These are phyloP conservation scores for Pituophis catenifer DNA, from an alignment of 2,113 vertebrate species.

Conservation along the genomic window DNA sequence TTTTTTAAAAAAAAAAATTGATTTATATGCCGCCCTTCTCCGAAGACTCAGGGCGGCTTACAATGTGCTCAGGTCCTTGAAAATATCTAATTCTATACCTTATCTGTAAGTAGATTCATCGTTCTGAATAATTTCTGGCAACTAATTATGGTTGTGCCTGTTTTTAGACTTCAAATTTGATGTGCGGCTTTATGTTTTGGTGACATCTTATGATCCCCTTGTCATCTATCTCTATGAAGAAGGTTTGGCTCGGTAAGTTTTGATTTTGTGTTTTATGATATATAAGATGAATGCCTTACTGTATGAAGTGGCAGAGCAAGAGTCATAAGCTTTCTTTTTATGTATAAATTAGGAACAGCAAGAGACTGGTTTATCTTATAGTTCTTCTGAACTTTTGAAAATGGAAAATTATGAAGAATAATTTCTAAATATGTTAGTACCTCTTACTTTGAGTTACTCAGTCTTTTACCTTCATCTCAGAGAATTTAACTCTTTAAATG, in stretches of 20 bases:
- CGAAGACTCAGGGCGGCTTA: no score
- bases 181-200: conserved; percentile 91
- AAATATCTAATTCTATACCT: background rate
- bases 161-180: conserved; percentile 93
- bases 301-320: background rate
- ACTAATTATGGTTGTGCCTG: conserved; percentile 34
- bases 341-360: background rate
- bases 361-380: no score
- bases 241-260: conserved; percentile 87
- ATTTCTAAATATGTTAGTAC: background rate
- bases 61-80: no score
- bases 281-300: background rate
- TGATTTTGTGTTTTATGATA: background rate
- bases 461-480: background rate
- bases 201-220: conserved; percentile 94
- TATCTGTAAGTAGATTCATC: background rate
- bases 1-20: no score
- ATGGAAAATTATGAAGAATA: background rate
- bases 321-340: background rate
- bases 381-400: background rate
- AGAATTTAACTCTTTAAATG: background rate
- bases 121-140: background rate
- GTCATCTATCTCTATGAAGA: conserved; percentile 96
- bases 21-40: no score
- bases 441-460: background rate